A percentile compares a stretch with the other conserved stretches of the same genome.
Conservation (phyloP, 2,797 vertebrate species). For the Echeneis naucrates region DNA sequence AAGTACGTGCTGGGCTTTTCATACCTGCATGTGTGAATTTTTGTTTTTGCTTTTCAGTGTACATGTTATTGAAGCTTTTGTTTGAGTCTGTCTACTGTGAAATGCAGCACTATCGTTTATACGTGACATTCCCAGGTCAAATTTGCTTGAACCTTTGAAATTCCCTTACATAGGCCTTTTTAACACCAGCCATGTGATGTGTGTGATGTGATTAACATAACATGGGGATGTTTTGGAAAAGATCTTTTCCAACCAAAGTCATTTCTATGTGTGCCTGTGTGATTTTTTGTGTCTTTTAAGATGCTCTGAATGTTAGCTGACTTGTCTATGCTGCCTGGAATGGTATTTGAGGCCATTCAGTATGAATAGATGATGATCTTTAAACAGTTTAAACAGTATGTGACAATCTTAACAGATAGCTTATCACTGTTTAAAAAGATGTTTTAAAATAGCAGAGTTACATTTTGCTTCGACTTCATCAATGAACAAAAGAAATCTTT, state of each 20-base stretch:
- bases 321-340: conserved; percentile 16
- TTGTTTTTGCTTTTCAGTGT: conserved; percentile 24
- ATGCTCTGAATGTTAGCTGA: conserved; percentile 68
- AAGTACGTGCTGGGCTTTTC: conserved; percentile 56
- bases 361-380: conserved; percentile 24
- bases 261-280: conserved; percentile 42
- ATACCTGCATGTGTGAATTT: conserved; percentile 25
- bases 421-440: not conserved
- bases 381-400: conserved; percentile 12
- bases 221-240: conserved; percentile 70
- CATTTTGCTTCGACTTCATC: too few species aligned
- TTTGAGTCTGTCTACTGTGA: conserved; percentile 17
- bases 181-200: conserved; percentile 69
- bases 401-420: conserved; percentile 1
- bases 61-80: conserved; percentile 18
- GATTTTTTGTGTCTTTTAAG: conserved; percentile 46
- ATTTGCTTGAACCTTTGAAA: conserved; percentile 51
- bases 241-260: conserved; percentile 48
- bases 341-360: conserved; percentile 40
- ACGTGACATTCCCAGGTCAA: conserved; percentile 34
- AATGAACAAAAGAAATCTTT: not conserved
- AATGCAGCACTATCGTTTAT: conserved; percentile 39
- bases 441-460: not conserved
- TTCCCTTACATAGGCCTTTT: conserved; percentile 58
- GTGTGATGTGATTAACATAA: conserved; percentile 53